These are phyloP conservation scores for Allobates femoralis DNA, from an alignment of 2,797 vertebrate species.

Conservation along the genomic window DNA sequence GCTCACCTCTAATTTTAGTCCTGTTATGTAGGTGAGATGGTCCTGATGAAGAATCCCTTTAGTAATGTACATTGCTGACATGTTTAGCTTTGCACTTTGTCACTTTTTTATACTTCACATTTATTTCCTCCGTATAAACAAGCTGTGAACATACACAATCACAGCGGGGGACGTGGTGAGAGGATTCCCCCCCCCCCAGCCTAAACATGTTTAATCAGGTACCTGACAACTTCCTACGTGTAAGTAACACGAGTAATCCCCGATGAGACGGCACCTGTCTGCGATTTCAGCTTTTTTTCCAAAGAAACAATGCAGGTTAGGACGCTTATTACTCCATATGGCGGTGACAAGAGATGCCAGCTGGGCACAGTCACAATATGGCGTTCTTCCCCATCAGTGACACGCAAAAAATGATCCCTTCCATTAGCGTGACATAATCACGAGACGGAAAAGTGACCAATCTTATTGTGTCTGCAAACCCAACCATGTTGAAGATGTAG, in stretches of 20 bases:
- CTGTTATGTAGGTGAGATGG: background rate
- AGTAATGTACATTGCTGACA: background rate
- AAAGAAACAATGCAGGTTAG: slow-evolving; percentile 62
- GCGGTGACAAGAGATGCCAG: slow-evolving; percentile 68
- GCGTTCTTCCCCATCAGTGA: slow-evolving; percentile 67
- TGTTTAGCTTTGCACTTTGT: background rate
- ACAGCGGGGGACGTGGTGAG: background rate
- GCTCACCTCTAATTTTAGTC: background rate
- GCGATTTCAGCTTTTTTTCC: slow-evolving; percentile 65
- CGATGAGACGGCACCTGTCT: slow-evolving; percentile 69
- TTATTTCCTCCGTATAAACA: background rate
- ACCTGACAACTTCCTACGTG: slow-evolving; percentile 28
- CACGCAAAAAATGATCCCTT: slow-evolving; percentile 67
- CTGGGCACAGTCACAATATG: slow-evolving; percentile 70
- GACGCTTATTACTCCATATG: slow-evolving; percentile 68
- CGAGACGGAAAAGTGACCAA: slow-evolving; percentile 67
- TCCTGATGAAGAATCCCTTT: background rate
- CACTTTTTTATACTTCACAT: background rate
- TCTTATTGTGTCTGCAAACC: slow-evolving; percentile 66
- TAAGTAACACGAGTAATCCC: slow-evolving; percentile 60
- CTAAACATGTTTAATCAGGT: background rate
- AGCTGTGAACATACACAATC: background rate
- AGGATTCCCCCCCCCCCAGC: background rate
- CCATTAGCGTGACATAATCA: slow-evolving; percentile 73
- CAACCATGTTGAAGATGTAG: slow-evolving; percentile 9